Percentiles rank a stretch among this genome's conserved stretches.
Evolutionary conservation across 64 coral and sea anemone species (phyloP).

Genomic region (Actinia equina): DNA sequence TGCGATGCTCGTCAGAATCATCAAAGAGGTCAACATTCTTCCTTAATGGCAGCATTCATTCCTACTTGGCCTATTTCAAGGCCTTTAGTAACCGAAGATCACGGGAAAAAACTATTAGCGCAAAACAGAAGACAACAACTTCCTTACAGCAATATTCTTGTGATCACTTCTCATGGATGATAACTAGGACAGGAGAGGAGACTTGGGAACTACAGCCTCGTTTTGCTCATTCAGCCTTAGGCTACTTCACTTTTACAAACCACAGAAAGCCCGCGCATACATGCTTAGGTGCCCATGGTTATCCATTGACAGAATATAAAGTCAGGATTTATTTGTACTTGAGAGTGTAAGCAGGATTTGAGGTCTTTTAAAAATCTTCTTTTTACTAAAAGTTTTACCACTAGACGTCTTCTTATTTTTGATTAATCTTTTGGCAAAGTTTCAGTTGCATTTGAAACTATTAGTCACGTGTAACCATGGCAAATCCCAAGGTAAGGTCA

Average conservation of each 20-base stretch:
- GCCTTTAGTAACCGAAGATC: conserved; percentile 45
- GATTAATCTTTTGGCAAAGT: no score
- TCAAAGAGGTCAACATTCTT: conserved; percentile 87
- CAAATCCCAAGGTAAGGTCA: background rate
- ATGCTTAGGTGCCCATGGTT: no score
- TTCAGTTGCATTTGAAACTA: no score
- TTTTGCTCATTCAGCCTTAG: background rate
- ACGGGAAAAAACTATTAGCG: conserved; percentile 4
- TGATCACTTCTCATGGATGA: background rate
- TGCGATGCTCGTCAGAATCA: conserved; percentile 60
- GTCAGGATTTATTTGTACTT: no score
- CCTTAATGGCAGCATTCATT: conserved; percentile 99
- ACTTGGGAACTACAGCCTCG: conserved; percentile 11
- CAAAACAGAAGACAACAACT: conserved; percentile 36
- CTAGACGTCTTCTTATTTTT: background rate
- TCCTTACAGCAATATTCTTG: conserved; percentile 10
- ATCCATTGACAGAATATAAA: no score
- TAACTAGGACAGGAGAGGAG: background rate
- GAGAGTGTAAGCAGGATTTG: no score
- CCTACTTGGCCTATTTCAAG: conserved; percentile 62
- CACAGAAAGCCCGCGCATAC: no score
- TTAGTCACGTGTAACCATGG: no score
- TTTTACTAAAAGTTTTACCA: background rate
- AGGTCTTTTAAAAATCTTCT: no score
- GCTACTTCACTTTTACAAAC: background rate